Evolutionary conservation across 1,140 invertebrate genomes (phyloP).

Genomic region (Nomia melanderi): DNA sequence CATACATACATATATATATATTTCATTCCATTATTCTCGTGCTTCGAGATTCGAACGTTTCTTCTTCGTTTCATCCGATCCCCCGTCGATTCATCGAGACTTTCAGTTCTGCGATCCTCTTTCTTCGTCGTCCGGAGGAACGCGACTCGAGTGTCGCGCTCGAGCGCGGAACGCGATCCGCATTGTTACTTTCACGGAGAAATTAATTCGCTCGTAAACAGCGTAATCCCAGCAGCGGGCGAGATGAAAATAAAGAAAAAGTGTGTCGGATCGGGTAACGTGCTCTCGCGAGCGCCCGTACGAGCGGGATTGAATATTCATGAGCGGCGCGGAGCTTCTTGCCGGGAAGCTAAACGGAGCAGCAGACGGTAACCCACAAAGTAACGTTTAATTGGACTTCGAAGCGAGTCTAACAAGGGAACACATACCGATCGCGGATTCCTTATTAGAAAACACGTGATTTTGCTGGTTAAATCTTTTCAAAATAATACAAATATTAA

Average conservation of each 20-base stretch:
- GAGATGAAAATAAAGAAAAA: constrained; percentile 43
- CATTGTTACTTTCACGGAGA: constrained; percentile 52
- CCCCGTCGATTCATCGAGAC: not conserved
- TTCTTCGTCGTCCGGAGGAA: not conserved
- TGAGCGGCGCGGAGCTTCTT: not conserved
- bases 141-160: not conserved
- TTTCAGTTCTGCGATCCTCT: not conserved
- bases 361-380: not conserved
- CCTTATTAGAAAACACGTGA: too few relatives aligned
- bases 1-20: too few relatives aligned
- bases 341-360: constrained; percentile 3
- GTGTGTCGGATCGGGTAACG: constrained; percentile 36
- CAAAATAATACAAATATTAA: too few relatives aligned
- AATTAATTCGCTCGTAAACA: constrained; percentile 42
- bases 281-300: not conserved
- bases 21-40: too few relatives aligned
- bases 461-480: too few relatives aligned
- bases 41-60: too few relatives aligned
- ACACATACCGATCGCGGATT: too few relatives aligned
- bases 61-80: not conserved
- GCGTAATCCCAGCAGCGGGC: constrained; percentile 18
- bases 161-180: constrained; percentile 36
- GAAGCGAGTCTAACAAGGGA: not conserved
- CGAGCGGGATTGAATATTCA: constrained; percentile 25
- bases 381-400: not conserved